Base-by-base conservation (phyloP, 2,888 invertebrate species). In the Eremobia ochroleuca region DNA sequence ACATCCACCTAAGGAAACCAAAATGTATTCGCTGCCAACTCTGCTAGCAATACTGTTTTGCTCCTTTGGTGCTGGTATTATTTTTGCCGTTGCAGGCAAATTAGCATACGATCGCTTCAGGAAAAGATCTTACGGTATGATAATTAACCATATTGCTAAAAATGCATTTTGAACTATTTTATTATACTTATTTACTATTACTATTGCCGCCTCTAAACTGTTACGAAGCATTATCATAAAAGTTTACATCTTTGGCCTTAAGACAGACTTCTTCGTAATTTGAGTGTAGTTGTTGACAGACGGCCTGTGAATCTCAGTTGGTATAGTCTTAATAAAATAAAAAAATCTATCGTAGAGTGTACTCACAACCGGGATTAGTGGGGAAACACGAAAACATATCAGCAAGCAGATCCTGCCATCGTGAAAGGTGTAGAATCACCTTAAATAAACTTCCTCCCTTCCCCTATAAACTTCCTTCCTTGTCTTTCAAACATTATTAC, bases 61-160 rank as follows among this genome's bases (percentile, higher is more conserved):
- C 4, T 75, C 84, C 18, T 84, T 84, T 28, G 79, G 62, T 25
- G 79, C 72, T 37, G 86, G 86, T 25, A 34, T 84, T 4, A 37
- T 83, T 18, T 6, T 78, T 18, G 73, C 83, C 8, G 8, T 86
- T 34, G 65, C 15, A 31, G 49, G 28, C 5, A 86, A 84, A 73
- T 31, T 75, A 21, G 65, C 62, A 31, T 86, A 75, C 37, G 49
- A 70, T 49, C 79, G 70, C 25, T 83, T 79, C 70, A 79, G 49
- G 40, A 79, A 65, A 64, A 67, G 79, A 73, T 83, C 84, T 59
- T 86, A 83, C 43, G 84, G 84, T 84, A 78, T 15, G 73, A 61
- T 40, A 31, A 49, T 46, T 55, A 15, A 43, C 4, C 11, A 21
- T 40, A 15, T 25, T 43, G 5, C 18, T 73, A 11, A 25, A n/a